These are phyloP conservation scores for Platycercus adscitus DNA, from an alignment of 2,113 vertebrate species.

Conservation along the genomic window DNA sequence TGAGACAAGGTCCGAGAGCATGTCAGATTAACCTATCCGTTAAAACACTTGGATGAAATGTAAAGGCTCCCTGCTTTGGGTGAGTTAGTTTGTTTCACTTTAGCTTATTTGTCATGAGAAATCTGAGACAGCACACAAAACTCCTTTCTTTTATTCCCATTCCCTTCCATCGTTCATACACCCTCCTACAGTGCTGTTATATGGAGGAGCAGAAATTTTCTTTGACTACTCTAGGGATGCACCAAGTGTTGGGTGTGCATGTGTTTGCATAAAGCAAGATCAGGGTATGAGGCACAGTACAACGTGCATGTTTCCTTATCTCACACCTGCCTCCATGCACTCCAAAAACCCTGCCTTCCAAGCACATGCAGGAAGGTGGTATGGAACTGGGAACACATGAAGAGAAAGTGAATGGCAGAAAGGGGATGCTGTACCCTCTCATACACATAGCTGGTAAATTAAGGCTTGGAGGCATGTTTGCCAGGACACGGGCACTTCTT, in stretches of 20 bases:
- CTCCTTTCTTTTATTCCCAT: neutral
- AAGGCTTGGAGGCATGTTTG: neutral
- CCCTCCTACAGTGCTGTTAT: neutral
- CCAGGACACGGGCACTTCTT: neutral
- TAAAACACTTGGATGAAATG: neutral
- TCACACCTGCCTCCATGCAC: neutral
- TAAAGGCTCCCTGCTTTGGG: neutral
- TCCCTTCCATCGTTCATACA: neutral
- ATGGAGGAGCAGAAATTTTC: neutral
- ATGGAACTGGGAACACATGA: neutral
- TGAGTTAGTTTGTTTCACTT: neutral
- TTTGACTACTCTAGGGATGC: neutral
- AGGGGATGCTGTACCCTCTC: neutral
- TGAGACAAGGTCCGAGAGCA: neutral
- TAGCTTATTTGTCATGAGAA: neutral
- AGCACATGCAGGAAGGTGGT: neutral
- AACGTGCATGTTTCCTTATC: neutral
- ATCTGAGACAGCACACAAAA: neutral
- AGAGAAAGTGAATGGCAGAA: neutral
- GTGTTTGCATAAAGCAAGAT: neutral
- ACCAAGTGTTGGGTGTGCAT: too few species aligned
- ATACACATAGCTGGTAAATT: accelerated
- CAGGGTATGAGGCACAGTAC: neutral
- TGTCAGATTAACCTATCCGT: neutral
- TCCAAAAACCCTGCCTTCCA: neutral